phyloP scores from a whole-genome alignment of 2,888 invertebrate genomes.

The Polylopha cassiicola region DNA sequence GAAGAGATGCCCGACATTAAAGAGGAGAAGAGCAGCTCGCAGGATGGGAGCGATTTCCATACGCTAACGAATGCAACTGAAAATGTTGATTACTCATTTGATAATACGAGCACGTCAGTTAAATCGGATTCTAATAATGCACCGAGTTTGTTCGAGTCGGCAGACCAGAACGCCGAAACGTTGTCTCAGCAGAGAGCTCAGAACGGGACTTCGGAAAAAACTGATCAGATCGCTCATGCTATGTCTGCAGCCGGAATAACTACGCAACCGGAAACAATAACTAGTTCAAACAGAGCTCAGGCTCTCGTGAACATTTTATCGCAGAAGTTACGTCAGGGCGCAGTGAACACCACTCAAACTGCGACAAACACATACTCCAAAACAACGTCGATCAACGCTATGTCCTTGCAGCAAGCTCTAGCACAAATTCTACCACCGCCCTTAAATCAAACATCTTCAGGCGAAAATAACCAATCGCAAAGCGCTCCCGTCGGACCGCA shows the following conservation, averaged over 20 bases:
- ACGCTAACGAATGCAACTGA: slow-evolving; percentile 31
- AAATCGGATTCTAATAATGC: slow-evolving; percentile 30
- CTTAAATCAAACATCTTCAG: slow-evolving; percentile 50
- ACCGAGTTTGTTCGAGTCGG: slow-evolving; percentile 29
- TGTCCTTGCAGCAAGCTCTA: slow-evolving; percentile 68
- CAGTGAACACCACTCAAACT: slow-evolving; percentile 34
- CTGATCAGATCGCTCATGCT: slow-evolving; percentile 65
- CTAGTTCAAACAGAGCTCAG: slow-evolving; percentile 45
- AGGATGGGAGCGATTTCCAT: slow-evolving; percentile 35
- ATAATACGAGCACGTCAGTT: slow-evolving; percentile 25
- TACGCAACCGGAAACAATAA: slow-evolving; percentile 39
- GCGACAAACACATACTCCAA: slow-evolving; percentile 51
- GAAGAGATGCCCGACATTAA: slow-evolving; percentile 48
- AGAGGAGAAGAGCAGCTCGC: slow-evolving; percentile 37
- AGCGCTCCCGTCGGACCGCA: slow-evolving; percentile 46
- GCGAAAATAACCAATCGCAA: slow-evolving; percentile 44
- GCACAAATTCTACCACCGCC: slow-evolving; percentile 69
- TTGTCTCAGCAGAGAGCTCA: slow-evolving; percentile 33
- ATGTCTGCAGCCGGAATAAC: slow-evolving; percentile 69
- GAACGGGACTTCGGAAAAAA: slow-evolving; percentile 47
- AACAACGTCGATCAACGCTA: slow-evolving; percentile 56
- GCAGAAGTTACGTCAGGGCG: slow-evolving; percentile 64
- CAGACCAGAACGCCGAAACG: slow-evolving; percentile 28
- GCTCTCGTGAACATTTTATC: slow-evolving; percentile 73
- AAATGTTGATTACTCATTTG: slow-evolving; percentile 36